phyloP scores from a whole-genome alignment of 2,113 vertebrate genomes.

The Entelurus aequoreus region DNA sequence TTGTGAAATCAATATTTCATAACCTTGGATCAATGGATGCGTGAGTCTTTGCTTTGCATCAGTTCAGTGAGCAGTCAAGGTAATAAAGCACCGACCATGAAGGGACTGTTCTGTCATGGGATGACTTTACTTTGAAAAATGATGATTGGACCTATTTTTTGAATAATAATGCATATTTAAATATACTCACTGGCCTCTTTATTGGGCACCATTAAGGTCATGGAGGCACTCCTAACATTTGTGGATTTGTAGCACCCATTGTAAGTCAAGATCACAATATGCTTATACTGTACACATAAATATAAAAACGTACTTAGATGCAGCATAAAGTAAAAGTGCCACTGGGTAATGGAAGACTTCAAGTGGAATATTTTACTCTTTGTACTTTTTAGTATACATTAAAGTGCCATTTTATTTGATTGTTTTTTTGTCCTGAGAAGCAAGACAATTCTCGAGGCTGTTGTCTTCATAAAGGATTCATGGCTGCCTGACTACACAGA shows the following conservation, averaged over 20 bases:
- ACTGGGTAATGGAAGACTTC: background rate
- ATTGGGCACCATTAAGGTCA: too few species aligned
- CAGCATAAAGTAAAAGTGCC: background rate
- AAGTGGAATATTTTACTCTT: background rate
- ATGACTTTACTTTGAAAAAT: background rate
- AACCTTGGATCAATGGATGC: conserved; percentile 59
- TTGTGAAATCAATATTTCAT: conserved; percentile 73
- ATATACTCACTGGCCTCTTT: too few species aligned
- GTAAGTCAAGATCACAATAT: background rate
- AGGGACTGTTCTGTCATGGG: conserved; percentile 3
- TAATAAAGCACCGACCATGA: conserved; percentile 34
- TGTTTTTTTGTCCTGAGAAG: conserved; percentile 43
- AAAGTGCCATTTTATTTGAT: conserved; percentile 55
- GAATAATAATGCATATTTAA: background rate
- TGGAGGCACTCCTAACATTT: too few species aligned
- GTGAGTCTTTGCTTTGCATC: conserved; percentile 50
- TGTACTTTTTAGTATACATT: conserved; percentile 42
- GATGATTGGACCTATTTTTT: background rate
- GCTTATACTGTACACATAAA: background rate
- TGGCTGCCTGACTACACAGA: conserved; percentile 31
- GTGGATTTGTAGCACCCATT: background rate
- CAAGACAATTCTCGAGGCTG: conserved; percentile 35
- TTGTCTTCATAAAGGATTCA: conserved; percentile 46
- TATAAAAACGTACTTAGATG: background rate
- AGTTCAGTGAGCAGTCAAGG: conserved; percentile 37